Evolutionary conservation across 2,797 vertebrate genomes (phyloP), one percentile per base, ranked within the genome.

Genomic region (Potorous gilbertii): DNA sequence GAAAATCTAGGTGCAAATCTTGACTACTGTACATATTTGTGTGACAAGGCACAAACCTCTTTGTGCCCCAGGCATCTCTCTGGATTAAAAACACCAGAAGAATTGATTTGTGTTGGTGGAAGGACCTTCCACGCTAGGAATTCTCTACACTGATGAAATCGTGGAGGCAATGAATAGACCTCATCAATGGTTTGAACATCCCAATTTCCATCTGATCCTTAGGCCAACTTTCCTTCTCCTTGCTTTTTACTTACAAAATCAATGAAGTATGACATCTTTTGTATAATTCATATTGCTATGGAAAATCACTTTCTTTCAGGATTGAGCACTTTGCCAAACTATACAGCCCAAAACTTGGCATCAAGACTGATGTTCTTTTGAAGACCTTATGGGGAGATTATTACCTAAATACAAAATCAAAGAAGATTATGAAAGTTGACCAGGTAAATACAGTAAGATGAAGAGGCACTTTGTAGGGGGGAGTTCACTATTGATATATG

Each of bases 331-430:
- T 99, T 98, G 99, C 99, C 56, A 97, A 98, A 90, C 99, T 99
- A 95, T 99, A 99, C 98, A 99, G 99, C 98, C 98, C 99, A 97
- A 99, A 99, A 96, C 99, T 99, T 98, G 99, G 99, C 40, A 99
- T 99, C 81, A 99, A 98, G 90, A 95, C 98, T 1, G 98, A 98
- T 50, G 99, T 99, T 90, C 99, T 99, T 95, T 98, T 99, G 95
- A 99, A 99, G 98, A 99, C 99, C 0, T 98, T 99, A 81, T 99
- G 99, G 99, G 99, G 99, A 96, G 99, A 99, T 98, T 99, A 99
- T 98, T 99, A 99, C 97, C 98, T 99, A 95, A 99, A 99, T 50
- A 98, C 98, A 62, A 99, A 99, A 98, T 99, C 99, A 91, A 99
- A 99, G 98, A 99, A 98, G 98, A 99, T 99, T 97, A 99, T 99